Evolutionary conservation across 2,888 invertebrate genomes (phyloP).

Genomic region (Gonocerus acuteangulatus): DNA sequence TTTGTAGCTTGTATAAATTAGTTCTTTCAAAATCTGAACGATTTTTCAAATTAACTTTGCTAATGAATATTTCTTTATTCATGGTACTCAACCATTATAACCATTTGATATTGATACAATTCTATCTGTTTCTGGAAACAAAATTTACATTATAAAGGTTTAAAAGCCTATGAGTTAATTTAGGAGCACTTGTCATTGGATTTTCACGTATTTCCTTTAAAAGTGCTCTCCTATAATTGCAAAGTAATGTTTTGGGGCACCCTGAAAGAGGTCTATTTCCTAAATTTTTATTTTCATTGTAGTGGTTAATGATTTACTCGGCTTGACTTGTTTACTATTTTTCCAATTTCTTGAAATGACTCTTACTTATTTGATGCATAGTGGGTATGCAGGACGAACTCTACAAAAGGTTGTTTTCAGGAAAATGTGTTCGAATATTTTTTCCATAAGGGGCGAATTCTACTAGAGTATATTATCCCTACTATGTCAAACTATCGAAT

Average conservation of each 20-base stretch:
- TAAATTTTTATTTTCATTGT: not conserved
- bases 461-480: too few relatives aligned
- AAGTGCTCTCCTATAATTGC: not conserved
- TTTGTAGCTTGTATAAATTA: not conserved
- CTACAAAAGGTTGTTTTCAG: too few relatives aligned
- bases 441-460: too few relatives aligned
- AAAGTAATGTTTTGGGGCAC: not conserved
- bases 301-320: not conserved
- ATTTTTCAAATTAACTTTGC: not conserved
- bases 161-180: not conserved
- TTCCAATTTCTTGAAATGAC: not conserved
- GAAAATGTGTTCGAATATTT: too few relatives aligned
- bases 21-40: not conserved
- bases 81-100: too few relatives aligned
- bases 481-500: too few relatives aligned
- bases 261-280: not conserved
- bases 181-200: slow-evolving; percentile 1
- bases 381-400: too few relatives aligned
- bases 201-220: not conserved
- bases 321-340: not conserved
- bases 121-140: not conserved
- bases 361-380: too few relatives aligned
- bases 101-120: too few relatives aligned
- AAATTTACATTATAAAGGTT: not conserved
- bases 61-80: not conserved